phyloP scores from a whole-genome alignment of 2,797 vertebrate genomes.

The Valencia hispanica region DNA sequence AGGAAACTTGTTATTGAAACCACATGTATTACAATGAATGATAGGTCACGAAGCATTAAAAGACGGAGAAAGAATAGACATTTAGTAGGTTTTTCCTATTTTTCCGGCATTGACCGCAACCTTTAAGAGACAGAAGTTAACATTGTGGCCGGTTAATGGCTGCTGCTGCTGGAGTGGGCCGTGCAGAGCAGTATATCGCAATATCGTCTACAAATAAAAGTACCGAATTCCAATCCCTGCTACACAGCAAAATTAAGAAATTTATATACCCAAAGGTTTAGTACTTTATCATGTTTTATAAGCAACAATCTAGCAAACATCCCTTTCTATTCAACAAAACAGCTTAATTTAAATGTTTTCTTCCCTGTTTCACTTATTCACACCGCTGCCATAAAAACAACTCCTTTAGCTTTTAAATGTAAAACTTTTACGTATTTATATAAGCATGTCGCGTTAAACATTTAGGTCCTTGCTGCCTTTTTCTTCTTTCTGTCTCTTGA shows the following conservation, averaged over 20 bases:
- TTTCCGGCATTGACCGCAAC: not conserved
- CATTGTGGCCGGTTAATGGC: not conserved
- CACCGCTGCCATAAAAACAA: not conserved
- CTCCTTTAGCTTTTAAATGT: not conserved
- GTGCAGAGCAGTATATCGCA: not conserved
- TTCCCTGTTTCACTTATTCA: not conserved
- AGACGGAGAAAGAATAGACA: not conserved
- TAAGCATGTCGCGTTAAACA: not conserved
- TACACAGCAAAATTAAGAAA: not conserved
- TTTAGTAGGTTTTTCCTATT: not conserved
- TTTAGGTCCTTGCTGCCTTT: conserved; percentile 3
- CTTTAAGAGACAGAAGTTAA: not conserved
- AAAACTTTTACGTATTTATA: not conserved
- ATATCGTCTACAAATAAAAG: not conserved
- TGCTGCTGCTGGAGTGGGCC: not conserved
- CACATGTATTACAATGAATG: not conserved
- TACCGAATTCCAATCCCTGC: not conserved
- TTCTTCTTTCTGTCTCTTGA: conserved; percentile 43
- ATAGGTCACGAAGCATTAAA: not conserved
- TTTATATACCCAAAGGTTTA: not conserved
- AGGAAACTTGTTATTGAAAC: not conserved
- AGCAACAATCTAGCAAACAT: not conserved
- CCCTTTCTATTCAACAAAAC: not conserved
- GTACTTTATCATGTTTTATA: not conserved
- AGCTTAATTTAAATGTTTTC: not conserved